Evolutionary conservation across 2,797 vertebrate species (phyloP).

Genomic region (Channallabes apus): DNA sequence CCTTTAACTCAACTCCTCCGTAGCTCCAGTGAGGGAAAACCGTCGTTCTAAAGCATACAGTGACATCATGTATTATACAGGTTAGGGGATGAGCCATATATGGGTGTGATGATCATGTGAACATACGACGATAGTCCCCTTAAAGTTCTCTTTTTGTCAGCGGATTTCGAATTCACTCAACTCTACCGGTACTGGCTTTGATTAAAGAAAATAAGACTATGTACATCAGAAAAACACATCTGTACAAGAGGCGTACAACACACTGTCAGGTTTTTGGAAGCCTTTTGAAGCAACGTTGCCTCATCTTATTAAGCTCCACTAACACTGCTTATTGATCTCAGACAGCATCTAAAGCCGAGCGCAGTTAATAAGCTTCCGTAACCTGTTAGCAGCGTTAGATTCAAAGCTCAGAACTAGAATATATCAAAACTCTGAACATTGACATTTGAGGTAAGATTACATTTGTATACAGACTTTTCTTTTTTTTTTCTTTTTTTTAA

Average conservation of each 20-base stretch:
- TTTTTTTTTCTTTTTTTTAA: not conserved
- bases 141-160: not conserved
- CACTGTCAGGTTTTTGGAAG: not conserved
- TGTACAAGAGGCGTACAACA: not conserved
- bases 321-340: slow-evolving; percentile 3
- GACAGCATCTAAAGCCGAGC: not conserved
- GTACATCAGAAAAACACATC: not conserved
- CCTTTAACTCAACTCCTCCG: too few relatives aligned
- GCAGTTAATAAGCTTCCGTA: not conserved
- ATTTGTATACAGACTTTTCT: too few relatives aligned
- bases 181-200: not conserved
- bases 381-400: not conserved
- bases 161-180: not conserved
- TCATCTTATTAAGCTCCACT: not conserved
- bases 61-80: not conserved
- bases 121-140: not conserved
- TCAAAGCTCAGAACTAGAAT: not conserved
- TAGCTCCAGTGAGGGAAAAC: not conserved
- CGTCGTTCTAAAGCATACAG: too few relatives aligned
- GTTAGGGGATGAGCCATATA: not conserved
- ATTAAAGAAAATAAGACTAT: not conserved
- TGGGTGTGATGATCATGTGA: not conserved
- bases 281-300: not conserved
- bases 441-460: not conserved
- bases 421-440: not conserved